phyloP scores from a whole-genome alignment of 2,113 vertebrate genomes.

The Apodemus speciosus region DNA sequence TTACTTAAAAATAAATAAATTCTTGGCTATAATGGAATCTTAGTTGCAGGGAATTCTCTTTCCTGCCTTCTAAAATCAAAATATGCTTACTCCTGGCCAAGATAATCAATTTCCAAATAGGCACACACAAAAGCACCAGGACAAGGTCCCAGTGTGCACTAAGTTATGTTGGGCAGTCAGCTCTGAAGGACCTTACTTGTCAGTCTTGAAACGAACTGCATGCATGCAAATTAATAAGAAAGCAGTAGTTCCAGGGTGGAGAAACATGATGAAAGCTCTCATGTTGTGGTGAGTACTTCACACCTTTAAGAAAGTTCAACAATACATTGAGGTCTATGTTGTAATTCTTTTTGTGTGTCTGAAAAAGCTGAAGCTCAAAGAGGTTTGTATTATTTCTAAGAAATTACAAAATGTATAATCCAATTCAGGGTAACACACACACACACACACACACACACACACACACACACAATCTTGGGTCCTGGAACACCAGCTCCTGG shows the following conservation, averaged over 20 bases:
- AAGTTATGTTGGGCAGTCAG: neutral
- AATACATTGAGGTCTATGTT: neutral
- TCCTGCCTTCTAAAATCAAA: neutral
- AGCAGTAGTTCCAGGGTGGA: neutral
- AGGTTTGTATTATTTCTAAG: neutral
- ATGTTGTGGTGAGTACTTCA: neutral
- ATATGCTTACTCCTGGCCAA: neutral
- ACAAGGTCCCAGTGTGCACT: no score
- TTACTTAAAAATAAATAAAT: neutral
- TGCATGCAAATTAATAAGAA: neutral
- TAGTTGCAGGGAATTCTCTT: neutral
- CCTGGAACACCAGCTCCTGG: neutral
- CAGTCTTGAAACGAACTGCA: neutral
- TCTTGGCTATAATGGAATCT: neutral
- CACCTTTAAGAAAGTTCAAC: neutral
- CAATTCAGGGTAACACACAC: neutral
- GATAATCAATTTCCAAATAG: constrained; percentile 26
- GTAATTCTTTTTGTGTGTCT: neutral
- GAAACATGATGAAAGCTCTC: neutral
- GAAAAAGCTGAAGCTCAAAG: neutral
- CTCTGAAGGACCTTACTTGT: neutral
- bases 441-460: no score
- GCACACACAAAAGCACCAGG: neutral
- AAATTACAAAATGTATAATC: neutral
- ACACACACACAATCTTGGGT: neutral